Evolutionary conservation across 2,888 invertebrate genomes (phyloP).

Genomic region (Spicauda simplicius): DNA sequence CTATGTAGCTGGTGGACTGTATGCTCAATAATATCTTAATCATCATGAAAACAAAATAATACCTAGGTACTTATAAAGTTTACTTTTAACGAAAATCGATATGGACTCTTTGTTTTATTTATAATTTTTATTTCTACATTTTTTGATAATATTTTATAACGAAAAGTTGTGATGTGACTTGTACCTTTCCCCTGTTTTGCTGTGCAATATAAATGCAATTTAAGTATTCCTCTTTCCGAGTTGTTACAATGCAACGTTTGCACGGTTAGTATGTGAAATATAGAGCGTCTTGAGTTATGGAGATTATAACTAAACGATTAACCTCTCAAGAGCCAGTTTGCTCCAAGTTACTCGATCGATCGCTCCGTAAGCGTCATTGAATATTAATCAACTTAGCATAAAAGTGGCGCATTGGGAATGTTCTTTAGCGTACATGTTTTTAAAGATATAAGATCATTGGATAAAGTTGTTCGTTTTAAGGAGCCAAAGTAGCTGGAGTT

Average conservation of each 20-base stretch:
- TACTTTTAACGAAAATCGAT: too few species aligned
- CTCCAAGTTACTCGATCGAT: slow-evolving; percentile 4
- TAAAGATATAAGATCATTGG: neutral
- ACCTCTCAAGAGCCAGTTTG: slow-evolving; percentile 14
- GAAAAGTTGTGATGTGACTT: too few species aligned
- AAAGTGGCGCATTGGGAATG: slow-evolving; percentile 2
- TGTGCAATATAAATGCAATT: too few species aligned
- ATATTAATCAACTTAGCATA: slow-evolving; percentile 16
- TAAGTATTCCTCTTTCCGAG: too few species aligned
- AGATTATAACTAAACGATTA: slow-evolving; percentile 25
- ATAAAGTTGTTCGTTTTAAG: neutral
- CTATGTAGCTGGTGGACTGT: too few species aligned
- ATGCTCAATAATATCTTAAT: too few species aligned
- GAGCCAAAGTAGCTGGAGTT: neutral
- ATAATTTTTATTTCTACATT: too few species aligned
- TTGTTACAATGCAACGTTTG: neutral
- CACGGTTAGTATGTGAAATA: neutral
- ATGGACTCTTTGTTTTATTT: too few species aligned
- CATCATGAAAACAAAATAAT: too few species aligned
- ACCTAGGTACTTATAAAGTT: too few species aligned
- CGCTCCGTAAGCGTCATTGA: slow-evolving; percentile 12
- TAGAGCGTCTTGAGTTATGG: slow-evolving; percentile 4
- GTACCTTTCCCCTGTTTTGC: too few species aligned
- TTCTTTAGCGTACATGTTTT: neutral
- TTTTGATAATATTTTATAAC: too few species aligned